Percentiles rank a stretch among this genome's conserved stretches.
These are phyloP conservation scores for Gerosis bhagava DNA, from an alignment of 2,888 invertebrate genomes.

Conservation along the genomic window DNA sequence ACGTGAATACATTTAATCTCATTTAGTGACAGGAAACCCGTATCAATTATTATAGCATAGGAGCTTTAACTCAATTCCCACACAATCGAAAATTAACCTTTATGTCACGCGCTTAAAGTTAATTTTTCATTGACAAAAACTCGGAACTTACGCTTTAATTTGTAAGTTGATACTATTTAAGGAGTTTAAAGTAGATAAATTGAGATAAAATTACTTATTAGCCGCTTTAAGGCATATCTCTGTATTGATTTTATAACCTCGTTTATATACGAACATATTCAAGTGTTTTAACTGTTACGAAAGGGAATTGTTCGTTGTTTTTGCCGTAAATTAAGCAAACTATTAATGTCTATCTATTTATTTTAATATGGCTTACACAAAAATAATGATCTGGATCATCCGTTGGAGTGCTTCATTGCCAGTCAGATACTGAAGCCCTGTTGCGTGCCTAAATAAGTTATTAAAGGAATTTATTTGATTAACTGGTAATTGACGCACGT, in stretches of 20 bases:
- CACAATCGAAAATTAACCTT: slow-evolving; percentile 1
- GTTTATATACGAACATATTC: slow-evolving; percentile 7
- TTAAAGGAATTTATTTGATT: slow-evolving; percentile 10
- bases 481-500: slow-evolving; percentile 13
- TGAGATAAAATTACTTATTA: slow-evolving; percentile 43
- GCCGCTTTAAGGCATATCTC: slow-evolving; percentile 39
- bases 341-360: too few relatives aligned
- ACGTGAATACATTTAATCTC: slow-evolving; percentile 60
- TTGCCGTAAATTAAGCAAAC: too few relatives aligned
- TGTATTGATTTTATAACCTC: slow-evolving; percentile 25
- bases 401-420: too few relatives aligned
- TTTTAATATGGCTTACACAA: too few relatives aligned
- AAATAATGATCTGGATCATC: too few relatives aligned
- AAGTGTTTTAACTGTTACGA: slow-evolving; percentile 7
- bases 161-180: slow-evolving; percentile 28
- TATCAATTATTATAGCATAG: slow-evolving; percentile 49
- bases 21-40: slow-evolving; percentile 71
- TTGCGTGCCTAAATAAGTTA: slow-evolving; percentile 12
- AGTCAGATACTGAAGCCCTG: slow-evolving; percentile 10
- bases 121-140: not conserved
- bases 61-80: slow-evolving; percentile 35
- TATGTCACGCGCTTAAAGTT: not conserved
- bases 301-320: too few relatives aligned
- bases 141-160: not conserved
- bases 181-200: slow-evolving; percentile 36